Conservation (phyloP, 2,888 invertebrate species). For the Drosophila cracens region DNA sequence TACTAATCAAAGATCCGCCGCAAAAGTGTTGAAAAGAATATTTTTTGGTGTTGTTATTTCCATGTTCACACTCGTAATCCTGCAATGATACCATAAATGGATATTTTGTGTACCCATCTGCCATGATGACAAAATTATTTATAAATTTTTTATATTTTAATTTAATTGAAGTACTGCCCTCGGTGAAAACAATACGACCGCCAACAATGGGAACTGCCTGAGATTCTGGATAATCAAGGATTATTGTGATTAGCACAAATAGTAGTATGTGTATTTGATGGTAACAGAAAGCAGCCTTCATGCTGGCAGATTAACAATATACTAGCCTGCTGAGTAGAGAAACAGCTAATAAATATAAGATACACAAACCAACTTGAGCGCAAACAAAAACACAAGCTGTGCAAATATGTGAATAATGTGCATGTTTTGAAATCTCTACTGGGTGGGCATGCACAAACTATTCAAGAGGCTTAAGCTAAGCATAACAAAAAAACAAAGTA, state of each 20-base stretch:
- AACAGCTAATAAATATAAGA: slow-evolving; percentile 47
- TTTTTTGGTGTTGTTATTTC: slow-evolving; percentile 18
- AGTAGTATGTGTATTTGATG: slow-evolving; percentile 22
- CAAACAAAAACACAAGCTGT: slow-evolving; percentile 72
- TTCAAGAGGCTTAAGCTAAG: background rate
- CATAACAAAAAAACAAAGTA: background rate
- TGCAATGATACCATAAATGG: slow-evolving; percentile 83
- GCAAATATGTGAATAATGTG: slow-evolving; percentile 66
- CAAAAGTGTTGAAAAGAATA: slow-evolving; percentile 81
- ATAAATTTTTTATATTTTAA: slow-evolving; percentile 6
- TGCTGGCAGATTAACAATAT: slow-evolving; percentile 51
- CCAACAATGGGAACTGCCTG: slow-evolving; percentile 78
- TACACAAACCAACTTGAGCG: slow-evolving; percentile 43
- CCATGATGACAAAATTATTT: slow-evolving; percentile 13
- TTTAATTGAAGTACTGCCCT: slow-evolving; percentile 55
- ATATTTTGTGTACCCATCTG: slow-evolving; percentile 69
- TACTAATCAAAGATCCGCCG: slow-evolving; percentile 81
- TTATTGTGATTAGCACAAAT: slow-evolving; percentile 11
- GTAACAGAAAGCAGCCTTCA: slow-evolving; percentile 49
- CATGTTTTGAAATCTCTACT: slow-evolving; percentile 77
- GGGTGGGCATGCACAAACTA: slow-evolving; percentile 39
- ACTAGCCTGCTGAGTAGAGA: slow-evolving; percentile 60
- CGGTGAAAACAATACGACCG: slow-evolving; percentile 67
- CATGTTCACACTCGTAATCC: slow-evolving; percentile 46
- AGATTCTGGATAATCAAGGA: slow-evolving; percentile 19